phyloP scores from a whole-genome alignment of 2,888 invertebrate species.

The Lasioglossum marginatum region DNA sequence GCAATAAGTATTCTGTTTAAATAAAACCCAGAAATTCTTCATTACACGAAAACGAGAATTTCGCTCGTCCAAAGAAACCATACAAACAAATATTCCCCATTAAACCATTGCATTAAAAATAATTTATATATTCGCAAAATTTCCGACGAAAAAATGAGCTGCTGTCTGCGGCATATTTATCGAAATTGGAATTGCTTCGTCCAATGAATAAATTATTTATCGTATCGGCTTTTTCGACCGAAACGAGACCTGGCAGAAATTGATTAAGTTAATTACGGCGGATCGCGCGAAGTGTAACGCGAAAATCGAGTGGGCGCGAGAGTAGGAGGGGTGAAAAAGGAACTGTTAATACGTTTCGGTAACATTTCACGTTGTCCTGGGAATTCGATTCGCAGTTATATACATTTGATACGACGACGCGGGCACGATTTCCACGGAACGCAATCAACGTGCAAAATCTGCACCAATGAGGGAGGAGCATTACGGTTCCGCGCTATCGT shows the following conservation, averaged over 20 bases:
- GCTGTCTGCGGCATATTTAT: not conserved
- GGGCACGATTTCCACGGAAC: conserved; percentile 1
- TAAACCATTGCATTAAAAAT: too few species aligned
- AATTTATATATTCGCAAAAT: not conserved
- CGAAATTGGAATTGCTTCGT: not conserved
- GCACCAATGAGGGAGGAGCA: not conserved
- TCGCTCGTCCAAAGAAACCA: too few species aligned
- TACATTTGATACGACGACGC: conserved; percentile 26
- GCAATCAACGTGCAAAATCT: conserved; percentile 33
- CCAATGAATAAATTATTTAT: not conserved
- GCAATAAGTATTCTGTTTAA: not conserved
- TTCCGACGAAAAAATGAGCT: not conserved
- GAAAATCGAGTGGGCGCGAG: not conserved
- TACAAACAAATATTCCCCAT: not conserved
- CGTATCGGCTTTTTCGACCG: not conserved
- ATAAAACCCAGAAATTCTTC: too few species aligned
- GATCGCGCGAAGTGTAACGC: not conserved
- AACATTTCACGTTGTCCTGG: conserved; percentile 15
- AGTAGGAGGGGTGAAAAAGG: not conserved
- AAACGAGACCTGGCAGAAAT: not conserved
- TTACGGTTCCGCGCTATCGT: conserved; percentile 3
- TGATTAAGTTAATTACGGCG: conserved; percentile 1
- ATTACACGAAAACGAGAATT: too few species aligned
- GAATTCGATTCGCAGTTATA: conserved; percentile 16
- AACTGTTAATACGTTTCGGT: not conserved